Base-by-base conservation (phyloP, 2,888 invertebrate species). In the Punctoribates punctum region DNA sequence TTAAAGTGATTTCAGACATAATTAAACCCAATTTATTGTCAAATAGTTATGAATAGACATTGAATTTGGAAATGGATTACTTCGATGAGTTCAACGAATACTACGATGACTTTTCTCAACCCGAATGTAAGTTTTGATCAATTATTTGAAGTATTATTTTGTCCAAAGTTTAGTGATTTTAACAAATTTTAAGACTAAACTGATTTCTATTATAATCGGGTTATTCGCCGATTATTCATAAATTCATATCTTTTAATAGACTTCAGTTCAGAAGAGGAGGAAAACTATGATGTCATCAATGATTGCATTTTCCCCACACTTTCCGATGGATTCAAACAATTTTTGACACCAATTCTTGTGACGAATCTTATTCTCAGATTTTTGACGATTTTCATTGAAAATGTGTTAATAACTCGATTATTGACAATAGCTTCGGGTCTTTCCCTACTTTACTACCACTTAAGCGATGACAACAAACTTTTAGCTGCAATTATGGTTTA, bases 351-450 rank as follows among this genome's bases (percentile, higher is more conserved):
- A 17, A 62, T 62, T 34, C 23, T 62, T 17, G n/a, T 62, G 9
- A 6, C 62, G 23, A 62, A 62, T n/a, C 15, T 62, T 17, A 62
- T 62, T 62, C 29, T 62, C 1, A 62, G 23, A 29, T 9, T 62
- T 62, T 11, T 62, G 1, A 62, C 62, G 15, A 9, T 29, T 17
- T 62, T 62, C 15, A n/a, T 62, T 5, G 1, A 9, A 17, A 62
- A 62, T 11, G 1, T 17, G 3, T 29, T 62, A 8, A 25, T 62
- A 2, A 62, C 20, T 11, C 62, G 23, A 17, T 15, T 62, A 17
- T 62, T 62, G 23, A 62, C 62, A 17, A 34, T 62, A 62, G n/a
- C 34, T 9, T 29, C 62, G 29, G 62, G 62, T 11, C 27, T 62
- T 62, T 62, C 29, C 5, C 62, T 62, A 29, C 62, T 62, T 4